These are phyloP conservation scores for Hofmannophila pseudospretella DNA, from an alignment of 2,888 invertebrate species.

Conservation along the genomic window DNA sequence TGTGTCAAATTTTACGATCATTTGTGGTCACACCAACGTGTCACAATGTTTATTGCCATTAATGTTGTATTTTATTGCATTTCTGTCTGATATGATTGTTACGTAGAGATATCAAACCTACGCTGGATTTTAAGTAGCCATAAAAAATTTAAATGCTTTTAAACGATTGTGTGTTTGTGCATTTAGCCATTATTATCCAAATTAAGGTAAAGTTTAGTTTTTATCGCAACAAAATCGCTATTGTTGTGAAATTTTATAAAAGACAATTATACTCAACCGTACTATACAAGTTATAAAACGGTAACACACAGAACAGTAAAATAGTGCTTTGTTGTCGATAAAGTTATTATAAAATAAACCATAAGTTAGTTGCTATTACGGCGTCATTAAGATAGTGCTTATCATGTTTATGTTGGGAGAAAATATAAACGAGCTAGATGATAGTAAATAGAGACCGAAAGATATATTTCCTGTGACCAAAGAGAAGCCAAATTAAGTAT, in stretches of 20 bases:
- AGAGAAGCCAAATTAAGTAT: too few relatives aligned
- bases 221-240: slow-evolving; percentile 4
- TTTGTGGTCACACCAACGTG: slow-evolving; percentile 40
- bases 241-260: slow-evolving; percentile 2
- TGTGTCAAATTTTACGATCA: slow-evolving; percentile 50
- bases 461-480: too few relatives aligned
- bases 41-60: slow-evolving; percentile 40
- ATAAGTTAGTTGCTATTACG: slow-evolving; percentile 47
- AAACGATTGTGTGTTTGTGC: slow-evolving; percentile 1
- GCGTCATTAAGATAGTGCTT: slow-evolving; percentile 58
- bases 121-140: slow-evolving; percentile 4
- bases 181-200: slow-evolving; percentile 1
- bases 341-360: slow-evolving; percentile 50
- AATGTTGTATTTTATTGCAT: slow-evolving; percentile 32
- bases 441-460: slow-evolving; percentile 11
- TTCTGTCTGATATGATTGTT: slow-evolving; percentile 26
- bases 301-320: slow-evolving; percentile 6
- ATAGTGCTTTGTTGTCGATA: slow-evolving; percentile 44
- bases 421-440: slow-evolving; percentile 44
- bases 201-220: neutral
- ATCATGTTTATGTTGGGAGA: slow-evolving; percentile 48
- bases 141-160: slow-evolving; percentile 7
- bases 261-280: neutral
- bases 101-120: slow-evolving; percentile 5
- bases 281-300: slow-evolving; percentile 2